Base-by-base conservation (phyloP, 2,113 vertebrate species). In the Cisticola juncidis region DNA sequence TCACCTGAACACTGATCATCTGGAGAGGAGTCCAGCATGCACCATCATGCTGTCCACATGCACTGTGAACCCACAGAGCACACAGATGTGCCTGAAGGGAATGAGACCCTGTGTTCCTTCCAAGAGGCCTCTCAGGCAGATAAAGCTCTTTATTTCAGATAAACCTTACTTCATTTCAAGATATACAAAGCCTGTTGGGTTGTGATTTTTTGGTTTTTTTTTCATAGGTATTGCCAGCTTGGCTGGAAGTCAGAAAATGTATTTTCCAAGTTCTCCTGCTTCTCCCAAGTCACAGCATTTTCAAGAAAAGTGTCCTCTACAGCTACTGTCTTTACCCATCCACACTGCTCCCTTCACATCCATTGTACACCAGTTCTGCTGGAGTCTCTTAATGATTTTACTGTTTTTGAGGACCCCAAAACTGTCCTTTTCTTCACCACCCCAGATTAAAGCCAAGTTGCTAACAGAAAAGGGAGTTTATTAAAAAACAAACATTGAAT, bases 401-500 rank as follows among this genome's bases (percentile, higher is more conserved):
- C 33, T 5, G 4, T 25, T 83, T 81, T 51, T 20, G 12, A 81
- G 69, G 24, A 58, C 51, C 47, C 47, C 64, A 64, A 44, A 84
- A 47, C 12, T 19, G 13, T 35, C 64, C 45, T 42, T 42, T 58
- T 80, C 64, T 62, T 81, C 51, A 74, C 10, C 11, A 25, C 7
- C 16, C 51, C 8, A 38, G 47, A 78, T 64, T 86, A 86, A 86
- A 73, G 58, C 33, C 2, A 8, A 86, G 38, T 15, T 73, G 31
- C 53, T 80, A 83, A 35, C 3, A 92, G 38, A 77, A 80, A 82
- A 90, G n/a, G 72, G 45, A 86, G 47, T 86, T 94, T 81, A 86
- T 86, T 68, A 71, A 81, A 93, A 97, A 86, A 85, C 76, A 88
- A 90, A 70, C 47, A 54, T 56, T 77, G 72, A 42, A 88, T 61